These are phyloP conservation scores for Diorhabda elongata DNA, from an alignment of 1,140 invertebrate genomes.

Conservation along the genomic window DNA sequence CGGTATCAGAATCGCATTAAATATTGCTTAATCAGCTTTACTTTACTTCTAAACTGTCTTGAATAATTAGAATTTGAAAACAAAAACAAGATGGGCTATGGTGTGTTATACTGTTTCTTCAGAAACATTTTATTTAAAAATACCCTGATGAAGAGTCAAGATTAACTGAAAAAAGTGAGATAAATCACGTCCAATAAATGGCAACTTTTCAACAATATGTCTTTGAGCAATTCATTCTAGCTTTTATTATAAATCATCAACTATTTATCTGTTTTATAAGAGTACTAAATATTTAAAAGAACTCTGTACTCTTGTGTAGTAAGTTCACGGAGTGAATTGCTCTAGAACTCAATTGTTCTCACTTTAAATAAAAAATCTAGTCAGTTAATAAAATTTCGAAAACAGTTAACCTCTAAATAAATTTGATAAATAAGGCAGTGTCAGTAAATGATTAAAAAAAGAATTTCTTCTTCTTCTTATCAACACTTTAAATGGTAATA, in stretches of 20 bases:
- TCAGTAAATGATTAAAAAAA: conserved; percentile 20
- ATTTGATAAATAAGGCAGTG: conserved; percentile 30
- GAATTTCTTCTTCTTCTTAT: background rate
- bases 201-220: too few relatives aligned
- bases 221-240: too few relatives aligned
- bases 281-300: too few relatives aligned
- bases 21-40: too few relatives aligned
- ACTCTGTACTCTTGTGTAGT: too few relatives aligned
- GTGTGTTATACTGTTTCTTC: background rate
- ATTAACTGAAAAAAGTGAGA: too few relatives aligned
- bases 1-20: too few relatives aligned
- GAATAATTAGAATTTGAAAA: conserved; percentile 13
- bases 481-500: background rate
- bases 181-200: too few relatives aligned
- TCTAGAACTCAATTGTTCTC: background rate
- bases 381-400: background rate
- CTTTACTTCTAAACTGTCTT: too few relatives aligned
- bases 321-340: background rate
- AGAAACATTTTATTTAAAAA: background rate
- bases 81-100: conserved; percentile 15
- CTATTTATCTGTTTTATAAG: too few relatives aligned
- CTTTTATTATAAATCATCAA: too few relatives aligned
- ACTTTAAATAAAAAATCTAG: conserved; percentile 7
- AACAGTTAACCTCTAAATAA: conserved; percentile 8
- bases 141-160: background rate